Conservation (phyloP, 2,797 vertebrate species). For the Pempheris klunzingeri region DNA sequence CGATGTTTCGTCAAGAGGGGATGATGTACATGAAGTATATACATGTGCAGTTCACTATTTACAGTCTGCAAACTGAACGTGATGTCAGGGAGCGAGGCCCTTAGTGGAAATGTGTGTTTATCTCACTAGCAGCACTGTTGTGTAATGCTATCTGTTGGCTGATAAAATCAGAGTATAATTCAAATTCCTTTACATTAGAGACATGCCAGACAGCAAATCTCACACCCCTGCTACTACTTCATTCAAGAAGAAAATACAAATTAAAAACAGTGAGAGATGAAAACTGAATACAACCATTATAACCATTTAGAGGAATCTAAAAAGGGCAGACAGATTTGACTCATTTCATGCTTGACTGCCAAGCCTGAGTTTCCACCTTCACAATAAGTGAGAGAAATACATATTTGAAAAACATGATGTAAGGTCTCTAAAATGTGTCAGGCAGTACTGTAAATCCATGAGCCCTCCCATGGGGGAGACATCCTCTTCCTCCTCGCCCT, state of each 20-base stretch:
- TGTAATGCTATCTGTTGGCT: background rate
- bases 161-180: background rate
- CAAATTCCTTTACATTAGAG: background rate
- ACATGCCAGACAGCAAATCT: slow-evolving; percentile 11
- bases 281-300: slow-evolving; percentile 44
- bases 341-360: slow-evolving; percentile 74
- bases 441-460: slow-evolving; percentile 74
- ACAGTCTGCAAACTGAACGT: slow-evolving; percentile 8
- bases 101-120: slow-evolving; percentile 3
- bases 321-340: slow-evolving; percentile 66
- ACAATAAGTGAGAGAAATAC: slow-evolving; percentile 76
- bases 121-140: slow-evolving; percentile 4
- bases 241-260: slow-evolving; percentile 19
- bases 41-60: slow-evolving; percentile 3
- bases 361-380: slow-evolving; percentile 59
- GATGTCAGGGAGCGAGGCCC: background rate
- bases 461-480: slow-evolving; percentile 56
- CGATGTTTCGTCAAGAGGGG: slow-evolving; percentile 29
- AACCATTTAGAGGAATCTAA: slow-evolving; percentile 59
- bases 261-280: slow-evolving; percentile 37
- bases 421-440: slow-evolving; percentile 68
- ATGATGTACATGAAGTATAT: slow-evolving; percentile 15
- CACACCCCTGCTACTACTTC: background rate
- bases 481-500: slow-evolving; percentile 50
- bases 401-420: slow-evolving; percentile 76